A percentile compares a stretch with the other conserved stretches of the same genome.
phyloP scores from a whole-genome alignment of 1,140 invertebrate genomes.

The Drosophila orosa region DNA sequence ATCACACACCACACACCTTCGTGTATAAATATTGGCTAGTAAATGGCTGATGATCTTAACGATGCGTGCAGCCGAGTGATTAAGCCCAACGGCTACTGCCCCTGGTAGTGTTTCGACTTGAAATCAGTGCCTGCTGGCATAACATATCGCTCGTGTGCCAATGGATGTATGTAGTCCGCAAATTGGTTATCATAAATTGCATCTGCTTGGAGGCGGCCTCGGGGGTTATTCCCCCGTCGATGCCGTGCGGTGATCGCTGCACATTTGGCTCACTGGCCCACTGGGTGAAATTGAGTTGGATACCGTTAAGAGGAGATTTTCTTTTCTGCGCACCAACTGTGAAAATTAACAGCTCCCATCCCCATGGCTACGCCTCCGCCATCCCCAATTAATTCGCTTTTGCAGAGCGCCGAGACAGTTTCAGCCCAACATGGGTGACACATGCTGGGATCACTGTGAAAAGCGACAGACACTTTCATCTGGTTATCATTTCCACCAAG shows the following conservation, averaged over 20 bases:
- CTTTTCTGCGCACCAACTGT: constrained; percentile 77
- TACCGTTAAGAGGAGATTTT: constrained; percentile 71
- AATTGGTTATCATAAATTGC: constrained; percentile 53
- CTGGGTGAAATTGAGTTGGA: constrained; percentile 82
- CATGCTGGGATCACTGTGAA: constrained; percentile 10
- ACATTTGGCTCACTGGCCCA: constrained; percentile 81
- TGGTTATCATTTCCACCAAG: not conserved
- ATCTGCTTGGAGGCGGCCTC: not conserved
- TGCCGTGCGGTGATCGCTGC: constrained; percentile 58
- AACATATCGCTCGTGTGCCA: constrained; percentile 29
- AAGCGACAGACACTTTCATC: constrained; percentile 37
- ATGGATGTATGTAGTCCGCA: constrained; percentile 32
- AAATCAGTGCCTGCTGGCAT: constrained; percentile 23
- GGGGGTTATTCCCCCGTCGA: constrained; percentile 32
- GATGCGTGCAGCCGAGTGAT: constrained; percentile 69
- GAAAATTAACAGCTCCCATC: constrained; percentile 51
- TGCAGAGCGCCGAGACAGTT: constrained; percentile 25
- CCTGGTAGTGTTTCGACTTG: constrained; percentile 7
- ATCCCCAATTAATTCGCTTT: constrained; percentile 22
- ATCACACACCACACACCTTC: not conserved
- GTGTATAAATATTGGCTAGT: constrained; percentile 13
- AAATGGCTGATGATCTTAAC: constrained; percentile 61
- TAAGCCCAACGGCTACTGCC: constrained; percentile 47
- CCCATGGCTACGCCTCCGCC: constrained; percentile 25
- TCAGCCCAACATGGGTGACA: constrained; percentile 13